phyloP scores from a whole-genome alignment of 2,797 vertebrate species.

The Hippopotamyrus pictus region DNA sequence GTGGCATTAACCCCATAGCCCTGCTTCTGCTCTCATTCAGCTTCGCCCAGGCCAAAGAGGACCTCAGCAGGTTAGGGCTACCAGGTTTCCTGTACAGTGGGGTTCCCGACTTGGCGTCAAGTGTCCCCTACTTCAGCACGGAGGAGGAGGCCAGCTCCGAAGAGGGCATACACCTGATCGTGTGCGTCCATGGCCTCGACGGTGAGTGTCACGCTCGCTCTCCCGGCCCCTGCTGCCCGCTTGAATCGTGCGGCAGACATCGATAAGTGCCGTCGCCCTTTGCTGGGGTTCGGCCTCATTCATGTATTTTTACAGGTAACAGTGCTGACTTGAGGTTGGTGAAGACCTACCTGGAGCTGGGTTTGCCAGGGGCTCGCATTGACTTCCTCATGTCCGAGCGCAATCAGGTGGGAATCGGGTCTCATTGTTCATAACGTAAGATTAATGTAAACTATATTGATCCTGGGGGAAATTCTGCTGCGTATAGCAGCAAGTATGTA shows the following conservation, averaged over 20 bases:
- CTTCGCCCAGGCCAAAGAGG: constrained; percentile 90
- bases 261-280: not conserved
- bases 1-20: not conserved
- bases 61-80: constrained; percentile 82
- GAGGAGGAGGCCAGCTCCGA: constrained; percentile 84
- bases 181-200: constrained; percentile 94
- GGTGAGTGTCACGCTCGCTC: constrained; percentile 57
- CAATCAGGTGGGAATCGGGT: constrained; percentile 76
- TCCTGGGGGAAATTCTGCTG: not conserved
- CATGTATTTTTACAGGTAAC: constrained; percentile 71
- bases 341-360: constrained; percentile 95
- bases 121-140: constrained; percentile 85
- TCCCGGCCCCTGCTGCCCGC: not conserved
- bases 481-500: not conserved
- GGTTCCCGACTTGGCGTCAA: constrained; percentile 81
- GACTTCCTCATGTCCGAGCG: constrained; percentile 99
- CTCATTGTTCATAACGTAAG: not conserved
- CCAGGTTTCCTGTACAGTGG: constrained; percentile 97
- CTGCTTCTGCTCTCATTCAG: constrained; percentile 51
- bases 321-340: constrained; percentile 94
- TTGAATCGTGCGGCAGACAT: not conserved
- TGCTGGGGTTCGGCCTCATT: not conserved
- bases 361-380: constrained; percentile 85
- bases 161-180: constrained; percentile 90
- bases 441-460: not conserved